Evolutionary conservation across 1,140 invertebrate genomes (phyloP).

Genomic region (Elysia chlorotica): DNA sequence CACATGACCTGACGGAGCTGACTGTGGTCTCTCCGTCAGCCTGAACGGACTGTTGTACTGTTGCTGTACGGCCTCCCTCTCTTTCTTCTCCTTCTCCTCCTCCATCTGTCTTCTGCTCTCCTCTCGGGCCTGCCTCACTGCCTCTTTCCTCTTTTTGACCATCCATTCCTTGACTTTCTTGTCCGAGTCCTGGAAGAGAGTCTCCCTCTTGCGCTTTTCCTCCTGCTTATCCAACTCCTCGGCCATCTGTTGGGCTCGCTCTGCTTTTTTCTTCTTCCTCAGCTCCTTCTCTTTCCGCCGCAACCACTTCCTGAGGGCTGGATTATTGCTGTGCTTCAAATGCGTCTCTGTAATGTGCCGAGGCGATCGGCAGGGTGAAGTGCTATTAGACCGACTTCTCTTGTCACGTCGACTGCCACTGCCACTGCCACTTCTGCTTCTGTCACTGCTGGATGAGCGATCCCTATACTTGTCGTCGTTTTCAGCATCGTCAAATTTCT

Average conservation of each 20-base stretch:
- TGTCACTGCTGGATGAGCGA: background rate
- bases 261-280: conserved; percentile 20
- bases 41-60: background rate
- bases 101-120: conserved; percentile 3
- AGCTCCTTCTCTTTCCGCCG: conserved; percentile 24
- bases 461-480: background rate
- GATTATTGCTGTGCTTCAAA: conserved; percentile 25
- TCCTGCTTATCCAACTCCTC: conserved; percentile 12
- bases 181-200: conserved; percentile 7
- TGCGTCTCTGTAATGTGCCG: conserved; percentile 11
- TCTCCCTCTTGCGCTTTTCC: conserved; percentile 3
- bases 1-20: background rate
- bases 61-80: background rate
- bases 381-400: background rate
- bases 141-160: conserved; percentile 25
- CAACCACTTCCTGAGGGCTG: conserved; percentile 26
- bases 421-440: background rate
- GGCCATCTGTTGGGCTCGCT: conserved; percentile 15
- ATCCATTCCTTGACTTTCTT: conserved; percentile 30
- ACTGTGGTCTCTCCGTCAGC: background rate
- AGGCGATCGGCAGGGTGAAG: background rate
- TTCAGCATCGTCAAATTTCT: background rate
- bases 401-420: background rate
- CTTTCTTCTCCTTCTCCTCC: conserved; percentile 4
- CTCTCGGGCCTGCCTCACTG: conserved; percentile 7